Percentiles rank a stretch among this genome's conserved stretches.
These are phyloP conservation scores for Nowickia ferox DNA, from an alignment of 2,888 invertebrate species.

Conservation along the genomic window DNA sequence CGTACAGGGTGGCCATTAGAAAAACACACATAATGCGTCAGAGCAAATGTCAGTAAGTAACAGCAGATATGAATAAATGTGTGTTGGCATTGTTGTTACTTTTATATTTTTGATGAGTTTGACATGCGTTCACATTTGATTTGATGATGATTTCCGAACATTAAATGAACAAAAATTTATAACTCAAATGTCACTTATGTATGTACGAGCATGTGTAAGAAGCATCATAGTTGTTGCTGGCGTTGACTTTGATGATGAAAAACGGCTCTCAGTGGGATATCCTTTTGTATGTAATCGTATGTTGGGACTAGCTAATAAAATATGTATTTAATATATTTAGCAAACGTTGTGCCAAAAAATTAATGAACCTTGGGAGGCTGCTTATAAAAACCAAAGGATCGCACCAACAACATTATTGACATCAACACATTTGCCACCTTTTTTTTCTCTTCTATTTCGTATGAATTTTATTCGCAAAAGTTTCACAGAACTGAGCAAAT, in stretches of 20 bases:
- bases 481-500: slow-evolving; percentile 49
- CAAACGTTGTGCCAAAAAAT: slow-evolving; percentile 76
- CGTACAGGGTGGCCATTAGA: slow-evolving; percentile 28
- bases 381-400: slow-evolving; percentile 57
- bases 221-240: too few relatives aligned
- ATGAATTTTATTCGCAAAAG: slow-evolving; percentile 21
- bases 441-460: slow-evolving; percentile 10
- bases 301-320: slow-evolving; percentile 66
- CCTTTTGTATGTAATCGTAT: too few relatives aligned
- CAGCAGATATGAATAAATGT: slow-evolving; percentile 57
- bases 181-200: slow-evolving; percentile 71
- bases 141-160: slow-evolving; percentile 69
- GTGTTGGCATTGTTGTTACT: slow-evolving; percentile 25
- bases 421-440: slow-evolving; percentile 56
- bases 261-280: slow-evolving; percentile 67
- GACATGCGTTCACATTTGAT: slow-evolving; percentile 83
- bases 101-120: slow-evolving; percentile 82
- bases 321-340: slow-evolving; percentile 60
- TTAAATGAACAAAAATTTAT: slow-evolving; percentile 80
- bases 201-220: too few relatives aligned
- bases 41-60: slow-evolving; percentile 60
- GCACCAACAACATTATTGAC: slow-evolving; percentile 34
- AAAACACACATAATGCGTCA: background rate
- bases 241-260: slow-evolving; percentile 60
- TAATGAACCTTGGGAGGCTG: slow-evolving; percentile 81